Conservation (phyloP, 2,113 vertebrate species). For the Dromas ardeola region DNA sequence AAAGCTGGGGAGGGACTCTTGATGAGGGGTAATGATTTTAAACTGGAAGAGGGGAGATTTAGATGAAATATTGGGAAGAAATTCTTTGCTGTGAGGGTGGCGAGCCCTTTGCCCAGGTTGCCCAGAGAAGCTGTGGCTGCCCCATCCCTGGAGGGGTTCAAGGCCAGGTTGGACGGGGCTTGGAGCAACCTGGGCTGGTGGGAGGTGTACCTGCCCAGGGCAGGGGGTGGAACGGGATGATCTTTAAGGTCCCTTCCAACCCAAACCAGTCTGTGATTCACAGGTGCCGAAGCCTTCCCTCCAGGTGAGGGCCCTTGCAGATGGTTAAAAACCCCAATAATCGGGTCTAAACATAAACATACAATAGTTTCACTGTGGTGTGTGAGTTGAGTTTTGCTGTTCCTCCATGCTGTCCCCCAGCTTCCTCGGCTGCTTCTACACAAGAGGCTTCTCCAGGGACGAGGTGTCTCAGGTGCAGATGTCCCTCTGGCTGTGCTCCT, state of each 20-base stretch:
- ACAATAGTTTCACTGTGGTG: accelerated
- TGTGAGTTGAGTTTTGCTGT: neutral
- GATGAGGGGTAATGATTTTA: neutral
- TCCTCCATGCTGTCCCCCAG: accelerated
- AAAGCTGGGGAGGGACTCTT: neutral
- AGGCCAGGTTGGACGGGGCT: neutral
- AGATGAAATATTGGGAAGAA: no score
- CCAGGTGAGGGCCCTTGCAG: neutral
- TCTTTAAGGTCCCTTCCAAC: neutral
- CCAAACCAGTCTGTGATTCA: neutral
- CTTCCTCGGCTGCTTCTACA: neutral
- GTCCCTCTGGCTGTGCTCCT: accelerated
- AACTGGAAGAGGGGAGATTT: neutral
- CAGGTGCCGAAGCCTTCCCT: neutral
- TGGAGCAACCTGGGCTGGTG: neutral
- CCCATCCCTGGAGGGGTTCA: neutral
- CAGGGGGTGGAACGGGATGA: neutral
- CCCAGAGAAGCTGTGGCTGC: neutral
- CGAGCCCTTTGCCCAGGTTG: no score
- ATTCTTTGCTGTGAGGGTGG: no score
- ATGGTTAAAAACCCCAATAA: neutral
- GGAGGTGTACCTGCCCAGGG: neutral
- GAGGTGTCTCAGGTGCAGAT: accelerated
- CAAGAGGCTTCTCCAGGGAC: neutral
- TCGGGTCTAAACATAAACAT: neutral